phyloP scores from a whole-genome alignment of 1,140 invertebrate genomes.

The Panagrolaimus sp. region DNA sequence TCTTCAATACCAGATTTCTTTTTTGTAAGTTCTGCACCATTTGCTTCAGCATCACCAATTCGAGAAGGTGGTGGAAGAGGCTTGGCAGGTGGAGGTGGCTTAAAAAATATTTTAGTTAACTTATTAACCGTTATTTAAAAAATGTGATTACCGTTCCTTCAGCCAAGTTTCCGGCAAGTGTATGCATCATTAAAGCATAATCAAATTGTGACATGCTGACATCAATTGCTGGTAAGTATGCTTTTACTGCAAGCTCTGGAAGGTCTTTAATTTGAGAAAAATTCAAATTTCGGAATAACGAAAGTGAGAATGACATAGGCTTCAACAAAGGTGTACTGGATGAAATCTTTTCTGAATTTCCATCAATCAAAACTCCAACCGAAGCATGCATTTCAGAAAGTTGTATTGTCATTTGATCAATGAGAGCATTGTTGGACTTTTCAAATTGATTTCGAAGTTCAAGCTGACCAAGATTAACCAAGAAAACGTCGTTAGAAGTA shows the following conservation, averaged over 20 bases:
- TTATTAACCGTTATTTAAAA: no score
- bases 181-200: conserved; percentile 73
- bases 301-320: conserved; percentile 74
- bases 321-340: conserved; percentile 69
- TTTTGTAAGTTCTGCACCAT: background rate
- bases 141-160: no score
- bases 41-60: conserved; percentile 18
- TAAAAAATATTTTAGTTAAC: no score
- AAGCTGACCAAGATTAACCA: conserved; percentile 74
- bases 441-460: conserved; percentile 54
- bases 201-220: conserved; percentile 74
- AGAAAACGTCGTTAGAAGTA: conserved; percentile 69
- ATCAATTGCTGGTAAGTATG: conserved; percentile 72
- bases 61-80: background rate
- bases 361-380: background rate
- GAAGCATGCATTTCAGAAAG: conserved; percentile 35
- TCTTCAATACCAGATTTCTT: conserved; percentile 9
- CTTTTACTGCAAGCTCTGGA: conserved; percentile 77
- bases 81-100: conserved; percentile 23
- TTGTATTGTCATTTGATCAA: conserved; percentile 49
- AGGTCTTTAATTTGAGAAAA: conserved; percentile 72
- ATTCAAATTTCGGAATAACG: conserved; percentile 77
- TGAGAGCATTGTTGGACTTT: conserved; percentile 29
- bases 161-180: conserved; percentile 74
- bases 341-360: conserved; percentile 20